These are phyloP conservation scores for Speoplatyrhinus poulsoni DNA, from an alignment of 2,113 vertebrate genomes.

Conservation along the genomic window DNA sequence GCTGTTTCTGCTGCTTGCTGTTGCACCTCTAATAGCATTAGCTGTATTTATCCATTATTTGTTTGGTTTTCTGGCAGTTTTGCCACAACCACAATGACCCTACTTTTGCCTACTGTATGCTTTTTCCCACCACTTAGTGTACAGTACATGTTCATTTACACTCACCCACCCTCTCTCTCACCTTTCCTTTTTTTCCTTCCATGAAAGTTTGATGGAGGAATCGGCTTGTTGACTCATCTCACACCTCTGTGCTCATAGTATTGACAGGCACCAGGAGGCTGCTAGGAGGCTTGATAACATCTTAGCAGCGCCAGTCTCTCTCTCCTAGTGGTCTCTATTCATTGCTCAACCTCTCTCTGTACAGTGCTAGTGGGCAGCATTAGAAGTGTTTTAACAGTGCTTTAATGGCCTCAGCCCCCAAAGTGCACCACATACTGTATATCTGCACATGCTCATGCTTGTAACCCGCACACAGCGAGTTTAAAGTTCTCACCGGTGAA, in stretches of 20 bases:
- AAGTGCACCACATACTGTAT: slow-evolving; percentile 65
- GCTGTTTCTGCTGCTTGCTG: background rate
- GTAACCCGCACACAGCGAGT: slow-evolving; percentile 40
- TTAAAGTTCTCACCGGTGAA: slow-evolving; percentile 83
- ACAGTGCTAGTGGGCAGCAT: slow-evolving; percentile 89
- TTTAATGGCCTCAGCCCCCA: slow-evolving; percentile 92
- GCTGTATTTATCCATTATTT: background rate
- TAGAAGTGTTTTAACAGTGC: slow-evolving; percentile 99
- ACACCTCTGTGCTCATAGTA: slow-evolving; percentile 93
- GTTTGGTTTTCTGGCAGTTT: background rate
- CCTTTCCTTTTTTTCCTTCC: slow-evolving; percentile 61
- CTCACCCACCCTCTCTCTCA: slow-evolving; percentile 52
- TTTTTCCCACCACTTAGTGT: background rate
- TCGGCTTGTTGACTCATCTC: slow-evolving; percentile 98
- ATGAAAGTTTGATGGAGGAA: slow-evolving; percentile 98
- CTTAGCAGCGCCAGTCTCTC: slow-evolving; percentile 66
- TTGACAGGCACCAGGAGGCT: slow-evolving; percentile 89
- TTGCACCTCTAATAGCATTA: background rate
- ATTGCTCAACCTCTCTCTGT: slow-evolving; percentile 31
- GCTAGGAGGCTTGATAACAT: slow-evolving; percentile 83
- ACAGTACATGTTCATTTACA: slow-evolving; percentile 24
- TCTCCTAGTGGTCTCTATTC: slow-evolving; percentile 73
- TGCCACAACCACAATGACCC: background rate
- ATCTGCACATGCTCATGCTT: slow-evolving; percentile 1
- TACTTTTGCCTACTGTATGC: background rate